Base-by-base conservation (phyloP, 2,888 invertebrate genomes). In the Corythucha ciliata region DNA sequence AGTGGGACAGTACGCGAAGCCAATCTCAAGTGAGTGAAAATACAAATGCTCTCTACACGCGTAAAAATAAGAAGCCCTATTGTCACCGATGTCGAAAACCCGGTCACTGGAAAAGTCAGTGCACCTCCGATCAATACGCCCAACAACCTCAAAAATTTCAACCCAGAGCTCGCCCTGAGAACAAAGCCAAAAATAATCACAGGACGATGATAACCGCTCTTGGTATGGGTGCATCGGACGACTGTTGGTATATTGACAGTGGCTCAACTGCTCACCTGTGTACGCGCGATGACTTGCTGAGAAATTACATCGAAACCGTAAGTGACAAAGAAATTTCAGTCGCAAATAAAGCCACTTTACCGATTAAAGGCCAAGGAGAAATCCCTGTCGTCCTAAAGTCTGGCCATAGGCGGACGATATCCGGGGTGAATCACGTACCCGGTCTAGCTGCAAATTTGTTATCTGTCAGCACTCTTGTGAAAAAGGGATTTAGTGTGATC, bases 391-490 rank as follows among this genome's bases (percentile, higher is more conserved):
- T 4, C 34, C 14, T 34, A 16, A 18, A 34, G 14, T 26, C 27
- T 32, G 34, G 34, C 18, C 34, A 34, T 14, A 34, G 6, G 14
- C 4, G 34, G 34, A 34, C 34, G 6, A 10, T 34, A 16, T 6
- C 16, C 10, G 18, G 34, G 18, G 34, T 34, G 4, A 34, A 14
- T 34, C 34, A 16, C 14, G 34, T 34, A 16, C 34, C 34, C 34
- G 34, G 18, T 16, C 14, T 34, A 34, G 14, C 34, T 34, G 34
- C 34, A 34, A 60, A 61, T 37, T 53, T 62, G 26, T 37, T 60
- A 16, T 59, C 60, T 33, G 58, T 61, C 8, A 58, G 55, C 40
- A 36, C 46, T 32, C 53, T 61, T 2, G 56, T 58, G 21, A 53
- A 57, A 5, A 62, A 59, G 32, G 60, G 60, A 22, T 42, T 16